phyloP scores from a whole-genome alignment of 2,797 vertebrate genomes.

The Octomys mimax region DNA sequence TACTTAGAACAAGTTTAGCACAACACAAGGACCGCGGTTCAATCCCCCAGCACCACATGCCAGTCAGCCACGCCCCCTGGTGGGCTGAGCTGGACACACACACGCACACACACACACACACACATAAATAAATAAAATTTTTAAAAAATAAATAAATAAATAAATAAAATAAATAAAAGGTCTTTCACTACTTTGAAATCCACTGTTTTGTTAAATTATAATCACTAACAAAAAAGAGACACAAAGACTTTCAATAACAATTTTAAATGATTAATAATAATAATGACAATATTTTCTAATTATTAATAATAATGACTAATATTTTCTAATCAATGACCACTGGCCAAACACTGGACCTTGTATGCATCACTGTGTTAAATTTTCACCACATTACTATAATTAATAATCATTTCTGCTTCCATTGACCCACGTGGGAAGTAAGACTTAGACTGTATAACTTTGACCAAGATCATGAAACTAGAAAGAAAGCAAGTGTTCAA shows the following conservation, averaged over 20 bases:
- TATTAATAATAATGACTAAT: background rate
- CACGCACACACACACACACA: too few relatives aligned
- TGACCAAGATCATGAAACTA: background rate
- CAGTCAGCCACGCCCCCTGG: too few relatives aligned
- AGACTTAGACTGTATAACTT: background rate
- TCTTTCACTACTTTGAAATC: background rate
- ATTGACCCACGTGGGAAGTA: background rate
- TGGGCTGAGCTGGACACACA: too few relatives aligned
- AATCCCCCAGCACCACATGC: too few relatives aligned
- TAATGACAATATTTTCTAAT: constrained; percentile 28
- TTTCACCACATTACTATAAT: background rate
- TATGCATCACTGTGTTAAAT: background rate
- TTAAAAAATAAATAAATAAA: too few relatives aligned
- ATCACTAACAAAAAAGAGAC: background rate
- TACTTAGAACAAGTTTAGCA: too few relatives aligned
- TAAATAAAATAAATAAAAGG: too few relatives aligned
- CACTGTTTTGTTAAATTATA: background rate
- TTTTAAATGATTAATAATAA: constrained; percentile 29
- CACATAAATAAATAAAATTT: too few relatives aligned
- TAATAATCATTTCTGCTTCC: background rate
- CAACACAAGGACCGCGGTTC: too few relatives aligned
- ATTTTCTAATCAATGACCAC: constrained; percentile 37
- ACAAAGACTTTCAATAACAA: background rate
- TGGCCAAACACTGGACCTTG: background rate
- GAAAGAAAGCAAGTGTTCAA: background rate